Percentiles rank a stretch among this genome's conserved stretches.
Evolutionary conservation across 2,888 invertebrate species (phyloP).

Genomic region (Leptinotarsa haldemani): DNA sequence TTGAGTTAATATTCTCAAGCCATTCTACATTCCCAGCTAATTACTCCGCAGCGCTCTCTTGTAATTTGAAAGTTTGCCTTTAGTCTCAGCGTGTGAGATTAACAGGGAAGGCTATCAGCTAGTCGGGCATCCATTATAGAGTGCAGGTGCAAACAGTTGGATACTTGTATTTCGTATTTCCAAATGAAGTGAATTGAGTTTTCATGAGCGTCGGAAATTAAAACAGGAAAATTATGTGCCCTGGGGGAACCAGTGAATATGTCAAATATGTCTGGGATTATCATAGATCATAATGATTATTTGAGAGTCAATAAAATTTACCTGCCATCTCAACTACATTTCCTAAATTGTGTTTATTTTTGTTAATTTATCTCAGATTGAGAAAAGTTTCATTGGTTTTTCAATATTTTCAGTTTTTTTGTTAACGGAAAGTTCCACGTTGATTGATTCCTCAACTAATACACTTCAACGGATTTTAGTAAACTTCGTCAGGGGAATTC

Average conservation of each 20-base stretch:
- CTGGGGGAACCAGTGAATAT: background rate
- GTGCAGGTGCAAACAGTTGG: background rate
- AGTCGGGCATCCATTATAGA: background rate
- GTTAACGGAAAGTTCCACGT: too few relatives aligned
- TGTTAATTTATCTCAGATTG: too few relatives aligned
- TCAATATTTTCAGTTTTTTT: too few relatives aligned
- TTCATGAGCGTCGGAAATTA: background rate
- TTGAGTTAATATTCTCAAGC: constrained; percentile 7
- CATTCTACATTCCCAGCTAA: constrained; percentile 17
- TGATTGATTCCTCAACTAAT: too few relatives aligned
- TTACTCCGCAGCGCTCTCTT: constrained; percentile 22
- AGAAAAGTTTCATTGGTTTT: too few relatives aligned
- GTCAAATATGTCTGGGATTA: too few relatives aligned
- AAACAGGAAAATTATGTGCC: background rate
- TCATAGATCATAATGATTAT: too few relatives aligned
- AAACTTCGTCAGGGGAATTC: too few relatives aligned
- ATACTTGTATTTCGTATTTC: background rate
- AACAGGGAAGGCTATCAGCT: constrained; percentile 3
- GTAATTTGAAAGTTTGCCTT: constrained; percentile 16
- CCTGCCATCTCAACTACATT: too few relatives aligned
- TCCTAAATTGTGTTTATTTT: too few relatives aligned
- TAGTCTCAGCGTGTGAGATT: constrained; percentile 13
- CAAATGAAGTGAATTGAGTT: background rate
- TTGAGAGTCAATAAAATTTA: too few relatives aligned
- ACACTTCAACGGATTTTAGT: too few relatives aligned